Conservation (phyloP, 2,113 vertebrate genomes). For the Carassius carassius region DNA sequence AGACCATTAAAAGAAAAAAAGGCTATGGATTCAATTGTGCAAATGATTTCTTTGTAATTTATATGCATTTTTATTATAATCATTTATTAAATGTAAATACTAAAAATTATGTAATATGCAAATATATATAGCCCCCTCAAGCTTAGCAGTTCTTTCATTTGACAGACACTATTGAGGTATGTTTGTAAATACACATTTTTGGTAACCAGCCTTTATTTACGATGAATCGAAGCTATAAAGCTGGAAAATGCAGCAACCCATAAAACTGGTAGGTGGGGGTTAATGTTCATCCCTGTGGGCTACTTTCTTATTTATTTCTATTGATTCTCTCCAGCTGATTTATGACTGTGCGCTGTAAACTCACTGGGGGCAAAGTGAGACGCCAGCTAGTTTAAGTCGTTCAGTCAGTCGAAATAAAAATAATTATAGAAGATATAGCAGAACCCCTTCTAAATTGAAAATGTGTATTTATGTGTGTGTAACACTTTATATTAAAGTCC, state of each 20-base stretch:
- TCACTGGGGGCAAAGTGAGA: conserved; percentile 43
- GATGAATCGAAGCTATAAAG: not conserved
- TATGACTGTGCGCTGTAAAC: conserved; percentile 50
- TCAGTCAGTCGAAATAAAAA: conserved; percentile 25
- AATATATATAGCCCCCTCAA: not conserved
- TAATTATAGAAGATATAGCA: not conserved
- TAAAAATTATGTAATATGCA: too few species aligned
- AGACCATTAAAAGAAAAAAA: not conserved
- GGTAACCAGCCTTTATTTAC: conserved; percentile 32
- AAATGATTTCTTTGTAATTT: not conserved
- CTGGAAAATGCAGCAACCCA: conserved; percentile 12
- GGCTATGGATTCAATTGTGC: not conserved
- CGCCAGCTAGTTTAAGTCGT: conserved; percentile 12
- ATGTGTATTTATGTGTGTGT: not conserved
- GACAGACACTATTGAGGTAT: not conserved
- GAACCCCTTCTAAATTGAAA: conserved; percentile 2
- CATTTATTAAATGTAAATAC: too few species aligned
- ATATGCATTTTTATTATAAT: not conserved
- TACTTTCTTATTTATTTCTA: conserved; percentile 59
- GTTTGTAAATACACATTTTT: not conserved
- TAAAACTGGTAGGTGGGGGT: conserved; percentile 35
- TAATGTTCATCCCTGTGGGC: conserved; percentile 26
- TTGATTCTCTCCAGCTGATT: conserved; percentile 61
- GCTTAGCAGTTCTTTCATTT: not conserved
- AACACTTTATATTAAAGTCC: too few species aligned